Evolutionary conservation across 2,797 vertebrate species (phyloP).

Genomic region (Neopelma chrysocephalum): DNA sequence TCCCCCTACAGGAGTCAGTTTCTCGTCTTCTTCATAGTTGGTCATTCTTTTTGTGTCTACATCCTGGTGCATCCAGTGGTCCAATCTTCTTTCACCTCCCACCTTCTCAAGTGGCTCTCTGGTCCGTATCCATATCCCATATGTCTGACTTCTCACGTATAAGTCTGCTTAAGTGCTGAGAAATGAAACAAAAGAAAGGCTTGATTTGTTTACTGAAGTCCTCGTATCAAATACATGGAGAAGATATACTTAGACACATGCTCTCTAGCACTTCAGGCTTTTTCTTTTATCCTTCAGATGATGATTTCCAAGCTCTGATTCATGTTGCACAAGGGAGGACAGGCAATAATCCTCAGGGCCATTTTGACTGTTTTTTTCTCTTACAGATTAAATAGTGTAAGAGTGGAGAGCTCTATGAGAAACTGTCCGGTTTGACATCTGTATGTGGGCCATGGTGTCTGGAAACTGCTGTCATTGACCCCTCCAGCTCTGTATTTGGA

Average conservation of each 20-base stretch:
- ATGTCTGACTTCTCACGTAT: neutral
- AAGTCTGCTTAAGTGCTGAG: neutral
- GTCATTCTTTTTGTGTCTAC: neutral
- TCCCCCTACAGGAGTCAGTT: neutral
- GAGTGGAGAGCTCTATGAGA: neutral
- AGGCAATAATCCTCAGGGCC: neutral
- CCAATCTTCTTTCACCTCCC: neutral
- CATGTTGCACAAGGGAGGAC: neutral
- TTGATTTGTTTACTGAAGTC: neutral
- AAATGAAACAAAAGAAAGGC: neutral
- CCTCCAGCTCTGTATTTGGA: neutral
- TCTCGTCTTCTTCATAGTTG: neutral
- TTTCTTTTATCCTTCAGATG: neutral
- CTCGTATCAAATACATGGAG: neutral
- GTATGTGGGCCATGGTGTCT: neutral
- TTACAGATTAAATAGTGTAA: neutral
- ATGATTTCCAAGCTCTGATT: neutral
- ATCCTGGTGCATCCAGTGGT: neutral
- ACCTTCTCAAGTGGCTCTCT: neutral
- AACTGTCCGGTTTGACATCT: neutral
- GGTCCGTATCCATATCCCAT: neutral
- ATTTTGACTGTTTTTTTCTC: neutral
- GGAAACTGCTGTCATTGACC: neutral
- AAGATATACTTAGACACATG: fast-evolving
- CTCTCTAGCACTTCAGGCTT: neutral